Percentiles rank a stretch among this genome's conserved stretches.
Evolutionary conservation across 2,113 vertebrate genomes (phyloP).

Genomic region (Pao palembangensis): DNA sequence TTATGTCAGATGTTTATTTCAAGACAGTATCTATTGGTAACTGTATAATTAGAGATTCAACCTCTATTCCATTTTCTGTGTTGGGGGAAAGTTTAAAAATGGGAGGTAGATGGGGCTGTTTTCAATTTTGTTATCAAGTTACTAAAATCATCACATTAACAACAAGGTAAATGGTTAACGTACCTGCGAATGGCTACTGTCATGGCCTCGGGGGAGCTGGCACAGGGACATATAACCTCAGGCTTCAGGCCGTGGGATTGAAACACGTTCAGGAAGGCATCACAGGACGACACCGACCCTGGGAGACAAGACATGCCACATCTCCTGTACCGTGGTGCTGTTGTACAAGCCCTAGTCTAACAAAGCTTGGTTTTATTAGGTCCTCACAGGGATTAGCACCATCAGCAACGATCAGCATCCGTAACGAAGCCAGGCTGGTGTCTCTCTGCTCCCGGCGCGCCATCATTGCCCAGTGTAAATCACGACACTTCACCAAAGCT

Average conservation of each 20-base stretch:
- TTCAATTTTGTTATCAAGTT: background rate
- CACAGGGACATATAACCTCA: conserved; percentile 95
- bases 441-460: conserved; percentile 95
- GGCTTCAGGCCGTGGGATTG: conserved; percentile 94
- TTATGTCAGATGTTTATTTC: background rate
- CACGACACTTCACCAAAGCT: conserved; percentile 94
- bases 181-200: conserved; percentile 96
- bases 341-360: background rate
- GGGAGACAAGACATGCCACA: conserved; percentile 16
- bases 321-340: background rate
- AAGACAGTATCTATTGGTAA: background rate
- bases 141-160: background rate
- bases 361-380: background rate
- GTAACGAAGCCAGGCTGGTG: conserved; percentile 87
- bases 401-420: conserved; percentile 96
- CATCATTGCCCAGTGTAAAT: conserved; percentile 99
- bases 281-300: conserved; percentile 98
- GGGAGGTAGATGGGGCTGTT: background rate
- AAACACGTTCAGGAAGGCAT: conserved; percentile 95
- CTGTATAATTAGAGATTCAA: too few species aligned
- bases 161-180: background rate
- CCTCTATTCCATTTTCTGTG: too few species aligned
- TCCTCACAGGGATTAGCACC: conserved; percentile 96
- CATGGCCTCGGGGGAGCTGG: conserved; percentile 95
- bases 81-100: background rate